Percentiles rank a stretch among this genome's conserved stretches.
These are phyloP conservation scores for Gila orcuttii DNA, from an alignment of 2,113 vertebrate species.

Conservation along the genomic window DNA sequence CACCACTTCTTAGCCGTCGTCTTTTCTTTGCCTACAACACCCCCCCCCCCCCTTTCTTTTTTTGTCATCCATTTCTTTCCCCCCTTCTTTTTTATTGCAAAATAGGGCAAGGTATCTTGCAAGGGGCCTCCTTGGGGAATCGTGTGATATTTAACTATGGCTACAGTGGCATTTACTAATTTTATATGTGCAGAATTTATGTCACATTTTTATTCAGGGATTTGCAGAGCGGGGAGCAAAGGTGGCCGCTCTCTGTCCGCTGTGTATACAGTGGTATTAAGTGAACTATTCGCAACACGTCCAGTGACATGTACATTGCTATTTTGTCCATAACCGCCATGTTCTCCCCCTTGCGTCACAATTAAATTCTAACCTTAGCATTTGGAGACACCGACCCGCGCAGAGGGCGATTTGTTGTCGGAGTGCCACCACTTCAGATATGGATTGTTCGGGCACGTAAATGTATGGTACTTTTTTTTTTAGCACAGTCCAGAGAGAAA, in stretches of 20 bases:
- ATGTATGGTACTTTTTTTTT: slow-evolving; percentile 38
- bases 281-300: slow-evolving; percentile 84
- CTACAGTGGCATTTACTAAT: slow-evolving; percentile 88
- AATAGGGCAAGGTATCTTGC: slow-evolving; percentile 67
- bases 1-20: neutral
- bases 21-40: slow-evolving; percentile 42
- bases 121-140: slow-evolving; percentile 67
- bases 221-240: slow-evolving; percentile 77
- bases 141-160: slow-evolving; percentile 86
- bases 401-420: slow-evolving; percentile 77
- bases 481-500: slow-evolving; percentile 13
- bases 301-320: slow-evolving; percentile 75
- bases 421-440: slow-evolving; percentile 57
- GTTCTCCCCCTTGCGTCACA: slow-evolving; percentile 72
- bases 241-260: slow-evolving; percentile 78
- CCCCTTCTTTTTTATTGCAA: slow-evolving; percentile 54
- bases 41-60: neutral
- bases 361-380: slow-evolving; percentile 81
- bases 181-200: slow-evolving; percentile 87
- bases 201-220: slow-evolving; percentile 83
- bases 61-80: slow-evolving; percentile 28
- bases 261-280: slow-evolving; percentile 84
- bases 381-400: slow-evolving; percentile 69
- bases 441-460: slow-evolving; percentile 55
- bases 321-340: slow-evolving; percentile 75